Conservation (phyloP, 2,113 vertebrate genomes). For the Onychorhynchus coronatus region DNA sequence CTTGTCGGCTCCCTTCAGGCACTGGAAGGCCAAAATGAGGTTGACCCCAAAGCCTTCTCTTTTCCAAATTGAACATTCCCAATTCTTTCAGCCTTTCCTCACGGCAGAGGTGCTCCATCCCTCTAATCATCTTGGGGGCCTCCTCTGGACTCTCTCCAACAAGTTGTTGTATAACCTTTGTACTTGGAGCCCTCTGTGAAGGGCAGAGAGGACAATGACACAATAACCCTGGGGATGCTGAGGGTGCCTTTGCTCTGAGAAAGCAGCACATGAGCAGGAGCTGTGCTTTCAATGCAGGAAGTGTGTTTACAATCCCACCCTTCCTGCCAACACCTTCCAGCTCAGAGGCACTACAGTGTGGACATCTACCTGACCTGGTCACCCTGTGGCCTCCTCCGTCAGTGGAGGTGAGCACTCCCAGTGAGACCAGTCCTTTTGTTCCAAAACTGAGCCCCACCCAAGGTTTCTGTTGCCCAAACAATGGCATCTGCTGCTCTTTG, state of each 20-base stretch:
- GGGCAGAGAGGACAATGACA: background rate
- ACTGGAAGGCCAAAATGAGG: background rate
- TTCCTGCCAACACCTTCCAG: conserved; percentile 46
- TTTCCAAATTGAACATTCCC: background rate
- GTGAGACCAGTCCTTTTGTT: background rate
- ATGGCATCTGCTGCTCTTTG: background rate
- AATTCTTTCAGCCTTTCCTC: background rate
- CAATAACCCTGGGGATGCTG: background rate
- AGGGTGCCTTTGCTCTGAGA: background rate
- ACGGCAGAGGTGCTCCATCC: background rate
- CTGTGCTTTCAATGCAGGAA: background rate
- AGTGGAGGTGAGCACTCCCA: background rate
- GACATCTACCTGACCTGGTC: background rate
- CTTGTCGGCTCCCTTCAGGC: background rate
- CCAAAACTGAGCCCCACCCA: background rate
- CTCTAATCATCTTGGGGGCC: background rate
- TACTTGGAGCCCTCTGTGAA: background rate
- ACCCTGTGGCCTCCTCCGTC: background rate
- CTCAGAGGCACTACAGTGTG: background rate
- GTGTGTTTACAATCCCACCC: background rate
- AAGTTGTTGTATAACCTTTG: background rate
- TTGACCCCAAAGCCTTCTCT: background rate
- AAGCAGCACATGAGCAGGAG: background rate
- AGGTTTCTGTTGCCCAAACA: background rate
- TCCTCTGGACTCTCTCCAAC: background rate